These are phyloP conservation scores for Cynoglossus semilaevis DNA, from an alignment of 2,113 vertebrate species.

Conservation along the genomic window DNA sequence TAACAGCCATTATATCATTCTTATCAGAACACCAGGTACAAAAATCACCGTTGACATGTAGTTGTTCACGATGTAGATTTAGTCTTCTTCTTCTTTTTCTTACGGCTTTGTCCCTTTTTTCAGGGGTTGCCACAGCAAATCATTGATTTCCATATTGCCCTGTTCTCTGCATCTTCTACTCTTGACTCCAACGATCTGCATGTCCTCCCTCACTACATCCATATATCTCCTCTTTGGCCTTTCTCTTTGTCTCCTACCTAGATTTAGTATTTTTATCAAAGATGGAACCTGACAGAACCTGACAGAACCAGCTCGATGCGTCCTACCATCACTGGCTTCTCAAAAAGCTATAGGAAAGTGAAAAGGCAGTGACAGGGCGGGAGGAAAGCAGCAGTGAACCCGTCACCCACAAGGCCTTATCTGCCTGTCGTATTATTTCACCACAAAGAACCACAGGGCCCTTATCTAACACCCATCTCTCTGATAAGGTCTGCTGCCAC, in stretches of 20 bases:
- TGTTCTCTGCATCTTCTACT: no score
- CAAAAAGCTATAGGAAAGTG: constrained; percentile 18
- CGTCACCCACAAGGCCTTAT: constrained; percentile 58
- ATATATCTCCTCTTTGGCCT: no score
- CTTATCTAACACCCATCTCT: constrained; percentile 62
- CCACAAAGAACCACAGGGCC: constrained; percentile 59
- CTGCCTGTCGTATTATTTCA: constrained; percentile 60
- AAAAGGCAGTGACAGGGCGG: constrained; percentile 23
- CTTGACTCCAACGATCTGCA: no score
- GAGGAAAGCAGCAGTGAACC: constrained; percentile 38
- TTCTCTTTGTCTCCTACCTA: no score
- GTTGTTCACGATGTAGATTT: background rate
- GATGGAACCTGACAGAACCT: constrained; percentile 27
- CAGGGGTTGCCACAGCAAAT: no score
- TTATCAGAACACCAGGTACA: background rate
- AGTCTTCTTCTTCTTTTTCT: no score
- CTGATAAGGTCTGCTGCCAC: constrained; percentile 61
- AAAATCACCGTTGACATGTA: background rate
- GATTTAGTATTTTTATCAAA: no score
- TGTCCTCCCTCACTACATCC: no score
- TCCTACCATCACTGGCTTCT: constrained; percentile 44
- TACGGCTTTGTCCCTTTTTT: no score
- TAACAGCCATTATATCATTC: constrained; percentile 3
- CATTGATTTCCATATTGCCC: no score
- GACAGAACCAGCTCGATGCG: constrained; percentile 43